Evolutionary conservation across 2,113 vertebrate species (phyloP).

Genomic region (Zingel zingel): DNA sequence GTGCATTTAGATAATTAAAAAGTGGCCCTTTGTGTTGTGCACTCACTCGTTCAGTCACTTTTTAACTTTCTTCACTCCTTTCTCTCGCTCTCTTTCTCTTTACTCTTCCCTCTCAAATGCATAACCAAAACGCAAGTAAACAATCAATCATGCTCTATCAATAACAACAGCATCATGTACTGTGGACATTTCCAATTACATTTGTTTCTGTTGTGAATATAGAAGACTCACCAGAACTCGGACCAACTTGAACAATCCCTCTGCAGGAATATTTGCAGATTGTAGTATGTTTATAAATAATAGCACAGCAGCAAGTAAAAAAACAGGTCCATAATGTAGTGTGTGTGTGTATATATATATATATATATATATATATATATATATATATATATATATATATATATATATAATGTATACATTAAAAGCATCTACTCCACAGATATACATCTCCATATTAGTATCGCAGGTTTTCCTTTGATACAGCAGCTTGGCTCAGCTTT

Average conservation of each 20-base stretch:
- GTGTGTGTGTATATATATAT: not conserved
- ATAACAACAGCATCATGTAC: constrained; percentile 19
- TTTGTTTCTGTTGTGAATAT: constrained; percentile 21
- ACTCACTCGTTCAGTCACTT: not conserved
- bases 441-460: not conserved
- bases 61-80: not conserved
- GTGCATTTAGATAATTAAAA: too few relatives aligned
- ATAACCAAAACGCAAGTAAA: constrained; percentile 24
- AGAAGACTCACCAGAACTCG: not conserved
- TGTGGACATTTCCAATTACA: constrained; percentile 40
- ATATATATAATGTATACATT: not conserved
- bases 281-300: not conserved
- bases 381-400: too few relatives aligned
- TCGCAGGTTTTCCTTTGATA: constrained; percentile 4
- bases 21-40: not conserved
- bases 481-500: not conserved
- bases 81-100: not conserved
- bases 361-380: not conserved
- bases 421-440: not conserved
- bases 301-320: not conserved
- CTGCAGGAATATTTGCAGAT: not conserved
- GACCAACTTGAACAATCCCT: not conserved
- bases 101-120: not conserved
- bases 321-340: not conserved
- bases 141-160: constrained; percentile 22